A percentile compares a stretch with the other conserved stretches of the same genome.
These are phyloP conservation scores for Marcusenius ussheri DNA, from an alignment of 2,113 vertebrate genomes.

Conservation along the genomic window DNA sequence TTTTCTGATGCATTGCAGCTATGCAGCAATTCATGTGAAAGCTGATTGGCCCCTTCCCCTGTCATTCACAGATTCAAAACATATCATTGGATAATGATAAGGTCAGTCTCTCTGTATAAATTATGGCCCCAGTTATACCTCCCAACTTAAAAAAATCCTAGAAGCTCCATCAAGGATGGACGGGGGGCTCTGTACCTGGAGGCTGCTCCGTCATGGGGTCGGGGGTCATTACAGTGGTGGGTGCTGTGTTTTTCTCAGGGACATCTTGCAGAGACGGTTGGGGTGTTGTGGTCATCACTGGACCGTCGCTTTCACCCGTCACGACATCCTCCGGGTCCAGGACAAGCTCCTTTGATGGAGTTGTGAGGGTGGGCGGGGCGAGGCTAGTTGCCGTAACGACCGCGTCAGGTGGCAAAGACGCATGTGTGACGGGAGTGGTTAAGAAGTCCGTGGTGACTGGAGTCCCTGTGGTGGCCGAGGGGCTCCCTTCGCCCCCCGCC, in stretches of 20 bases:
- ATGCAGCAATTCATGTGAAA: not conserved
- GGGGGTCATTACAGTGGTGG: constrained; percentile 69
- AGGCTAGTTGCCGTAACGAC: constrained; percentile 8
- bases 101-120: not conserved
- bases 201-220: constrained; percentile 69
- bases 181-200: constrained; percentile 55
- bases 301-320: constrained; percentile 17
- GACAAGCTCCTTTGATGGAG: constrained; percentile 27
- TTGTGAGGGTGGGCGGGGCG: constrained; percentile 34
- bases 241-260: constrained; percentile 57
- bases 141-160: not conserved
- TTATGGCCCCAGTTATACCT: not conserved
- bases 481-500: constrained; percentile 23
- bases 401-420: constrained; percentile 3
- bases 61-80: not conserved
- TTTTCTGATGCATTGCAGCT: not conserved
- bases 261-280: constrained; percentile 41
- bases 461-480: constrained; percentile 21
- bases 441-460: constrained; percentile 45
- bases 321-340: constrained; percentile 31
- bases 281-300: not conserved
- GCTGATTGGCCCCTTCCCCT: not conserved
- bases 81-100: not conserved
- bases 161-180: not conserved
- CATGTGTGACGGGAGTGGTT: constrained; percentile 37